A percentile compares a stretch with the other conserved stretches of the same genome.
Evolutionary conservation across 2,113 vertebrate species (phyloP).

Genomic region (Entosphenus tridentatus): DNA sequence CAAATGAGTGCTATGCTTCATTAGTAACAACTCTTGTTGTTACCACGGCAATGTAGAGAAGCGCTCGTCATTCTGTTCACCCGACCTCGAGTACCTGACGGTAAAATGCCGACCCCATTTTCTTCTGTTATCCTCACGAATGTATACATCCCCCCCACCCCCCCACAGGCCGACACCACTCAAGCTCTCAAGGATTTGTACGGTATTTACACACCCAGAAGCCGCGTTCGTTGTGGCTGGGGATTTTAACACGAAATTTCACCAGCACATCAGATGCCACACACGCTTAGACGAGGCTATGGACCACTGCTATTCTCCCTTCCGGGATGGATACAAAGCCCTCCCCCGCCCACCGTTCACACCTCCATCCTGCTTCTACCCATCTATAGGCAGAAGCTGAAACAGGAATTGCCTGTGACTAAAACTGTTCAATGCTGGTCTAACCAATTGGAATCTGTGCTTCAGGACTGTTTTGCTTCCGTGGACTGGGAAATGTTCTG

Average conservation of each 20-base stretch:
- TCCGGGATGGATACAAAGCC: not conserved
- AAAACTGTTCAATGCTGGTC: not conserved
- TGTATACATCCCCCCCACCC: not conserved
- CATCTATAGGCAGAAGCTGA: slow-evolving; percentile 1
- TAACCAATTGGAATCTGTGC: not conserved
- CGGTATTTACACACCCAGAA: not conserved
- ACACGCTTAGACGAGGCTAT: not conserved
- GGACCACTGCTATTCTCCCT: not conserved
- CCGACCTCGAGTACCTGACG: not conserved
- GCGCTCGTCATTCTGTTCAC: not conserved
- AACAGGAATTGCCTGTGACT: not conserved
- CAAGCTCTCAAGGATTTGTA: not conserved
- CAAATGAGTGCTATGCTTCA: not conserved
- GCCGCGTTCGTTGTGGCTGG: not conserved
- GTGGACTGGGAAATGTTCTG: slow-evolving; percentile 1
- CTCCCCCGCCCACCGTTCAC: not conserved
- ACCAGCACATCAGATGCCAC: not conserved
- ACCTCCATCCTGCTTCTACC: not conserved
- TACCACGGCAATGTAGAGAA: not conserved
- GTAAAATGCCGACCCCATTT: not conserved
- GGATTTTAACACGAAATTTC: not conserved
- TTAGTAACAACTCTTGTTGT: too few species aligned
- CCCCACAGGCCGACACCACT: not conserved
- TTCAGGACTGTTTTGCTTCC: not conserved
- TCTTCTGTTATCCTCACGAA: not conserved